Conservation (phyloP, 1,140 invertebrate species). For the Lepidurus arcticus region DNA sequence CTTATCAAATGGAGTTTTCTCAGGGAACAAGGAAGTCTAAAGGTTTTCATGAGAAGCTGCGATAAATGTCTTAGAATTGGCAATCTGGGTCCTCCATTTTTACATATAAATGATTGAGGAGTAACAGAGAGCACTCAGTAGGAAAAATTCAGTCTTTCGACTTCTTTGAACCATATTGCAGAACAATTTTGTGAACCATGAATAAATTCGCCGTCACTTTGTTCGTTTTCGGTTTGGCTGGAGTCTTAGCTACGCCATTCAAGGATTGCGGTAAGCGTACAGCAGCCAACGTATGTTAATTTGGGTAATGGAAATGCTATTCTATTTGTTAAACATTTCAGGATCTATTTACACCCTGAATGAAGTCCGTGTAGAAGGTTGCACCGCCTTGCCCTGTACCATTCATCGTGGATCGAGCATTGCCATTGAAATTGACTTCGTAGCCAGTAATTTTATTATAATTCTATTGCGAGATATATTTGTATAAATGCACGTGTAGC, state of each 20-base stretch:
- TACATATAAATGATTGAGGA: neutral
- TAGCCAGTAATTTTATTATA: constrained; percentile 34
- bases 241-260: neutral
- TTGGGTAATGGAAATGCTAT: neutral
- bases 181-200: neutral
- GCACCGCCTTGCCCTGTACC: constrained; percentile 34
- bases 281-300: neutral
- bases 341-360: constrained; percentile 14
- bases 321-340: neutral
- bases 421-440: constrained; percentile 36
- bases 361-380: constrained; percentile 30
- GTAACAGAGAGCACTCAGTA: neutral
- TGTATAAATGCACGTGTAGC: neutral
- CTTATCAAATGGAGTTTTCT: neutral
- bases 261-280: neutral
- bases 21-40: neutral
- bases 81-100: neutral
- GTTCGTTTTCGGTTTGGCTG: constrained; percentile 17
- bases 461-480: neutral
- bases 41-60: neutral
- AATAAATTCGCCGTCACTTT: neutral
- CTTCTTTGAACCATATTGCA: neutral
- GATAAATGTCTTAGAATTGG: neutral
- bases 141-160: neutral
- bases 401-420: constrained; percentile 37